Evolutionary conservation across 2,113 vertebrate genomes (phyloP).

Genomic region (Crotalus viridis): DNA sequence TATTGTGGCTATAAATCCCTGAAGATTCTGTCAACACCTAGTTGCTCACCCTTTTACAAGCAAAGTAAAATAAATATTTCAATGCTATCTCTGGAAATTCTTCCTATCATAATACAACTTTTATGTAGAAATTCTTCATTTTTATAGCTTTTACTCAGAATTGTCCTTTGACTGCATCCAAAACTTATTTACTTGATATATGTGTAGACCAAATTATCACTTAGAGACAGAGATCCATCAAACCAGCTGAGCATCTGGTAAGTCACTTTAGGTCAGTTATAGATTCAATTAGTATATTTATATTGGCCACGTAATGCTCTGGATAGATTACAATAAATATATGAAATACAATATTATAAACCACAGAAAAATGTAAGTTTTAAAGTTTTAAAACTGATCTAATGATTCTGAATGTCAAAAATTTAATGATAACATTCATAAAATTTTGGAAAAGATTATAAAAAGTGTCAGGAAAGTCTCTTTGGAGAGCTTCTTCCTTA

Average conservation of each 20-base stretch:
- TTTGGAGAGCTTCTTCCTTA: neutral
- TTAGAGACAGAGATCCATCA: neutral
- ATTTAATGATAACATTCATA: neutral
- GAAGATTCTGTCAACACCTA: neutral
- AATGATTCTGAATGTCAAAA: neutral
- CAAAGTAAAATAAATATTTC: neutral
- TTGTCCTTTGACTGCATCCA: neutral
- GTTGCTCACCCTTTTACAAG: neutral
- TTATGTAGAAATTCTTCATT: neutral
- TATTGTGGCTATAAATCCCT: neutral
- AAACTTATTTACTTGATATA: neutral
- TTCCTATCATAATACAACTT: neutral
- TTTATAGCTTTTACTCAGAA: neutral
- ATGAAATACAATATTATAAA: neutral
- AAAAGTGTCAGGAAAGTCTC: neutral
- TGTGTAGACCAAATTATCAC: neutral
- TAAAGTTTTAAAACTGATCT: neutral
- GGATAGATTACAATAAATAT: neutral
- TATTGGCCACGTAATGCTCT: neutral
- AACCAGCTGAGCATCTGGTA: neutral
- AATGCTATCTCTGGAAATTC: neutral
- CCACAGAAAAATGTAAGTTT: neutral
- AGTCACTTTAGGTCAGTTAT: neutral
- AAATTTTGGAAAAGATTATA: neutral
- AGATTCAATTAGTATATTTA: neutral